A percentile compares a stretch with the other conserved stretches of the same genome.
phyloP scores from a whole-genome alignment of 2,888 invertebrate species.

The Orchestes rusci region DNA sequence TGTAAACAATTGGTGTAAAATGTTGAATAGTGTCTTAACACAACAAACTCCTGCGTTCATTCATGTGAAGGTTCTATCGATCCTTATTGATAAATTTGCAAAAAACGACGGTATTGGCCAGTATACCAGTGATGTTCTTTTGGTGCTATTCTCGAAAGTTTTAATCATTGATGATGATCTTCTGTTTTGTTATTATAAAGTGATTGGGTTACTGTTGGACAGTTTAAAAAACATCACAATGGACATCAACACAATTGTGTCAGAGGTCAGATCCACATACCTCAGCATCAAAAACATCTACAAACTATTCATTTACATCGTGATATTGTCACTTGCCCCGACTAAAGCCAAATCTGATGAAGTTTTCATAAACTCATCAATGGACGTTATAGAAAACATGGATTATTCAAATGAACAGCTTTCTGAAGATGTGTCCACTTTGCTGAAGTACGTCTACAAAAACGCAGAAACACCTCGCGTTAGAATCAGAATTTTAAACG shows the following conservation, averaged over 20 bases:
- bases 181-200: too few relatives aligned
- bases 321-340: slow-evolving; percentile 23
- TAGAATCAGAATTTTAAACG: background rate
- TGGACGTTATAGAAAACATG: too few relatives aligned
- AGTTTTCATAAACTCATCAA: slow-evolving; percentile 12
- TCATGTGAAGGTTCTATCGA: slow-evolving; percentile 28
- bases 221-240: too few relatives aligned
- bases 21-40: slow-evolving; percentile 14
- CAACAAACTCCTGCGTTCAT: slow-evolving; percentile 22
- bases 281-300: too few relatives aligned
- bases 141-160: slow-evolving; percentile 20
- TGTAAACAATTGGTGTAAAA: background rate
- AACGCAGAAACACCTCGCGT: too few relatives aligned
- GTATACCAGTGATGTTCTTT: slow-evolving; percentile 17
- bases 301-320: slow-evolving; percentile 27
- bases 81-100: slow-evolving; percentile 24
- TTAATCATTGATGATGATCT: slow-evolving; percentile 9
- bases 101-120: slow-evolving; percentile 13
- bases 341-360: slow-evolving; percentile 4
- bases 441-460: slow-evolving; percentile 26
- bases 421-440: slow-evolving; percentile 25
- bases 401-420: slow-evolving; percentile 23
- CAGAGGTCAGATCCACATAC: too few relatives aligned
- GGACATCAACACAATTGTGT: too few relatives aligned
- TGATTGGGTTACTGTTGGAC: too few relatives aligned